Conservation (phyloP, 2,797 vertebrate species). For the Rhodeus uyekii region DNA sequence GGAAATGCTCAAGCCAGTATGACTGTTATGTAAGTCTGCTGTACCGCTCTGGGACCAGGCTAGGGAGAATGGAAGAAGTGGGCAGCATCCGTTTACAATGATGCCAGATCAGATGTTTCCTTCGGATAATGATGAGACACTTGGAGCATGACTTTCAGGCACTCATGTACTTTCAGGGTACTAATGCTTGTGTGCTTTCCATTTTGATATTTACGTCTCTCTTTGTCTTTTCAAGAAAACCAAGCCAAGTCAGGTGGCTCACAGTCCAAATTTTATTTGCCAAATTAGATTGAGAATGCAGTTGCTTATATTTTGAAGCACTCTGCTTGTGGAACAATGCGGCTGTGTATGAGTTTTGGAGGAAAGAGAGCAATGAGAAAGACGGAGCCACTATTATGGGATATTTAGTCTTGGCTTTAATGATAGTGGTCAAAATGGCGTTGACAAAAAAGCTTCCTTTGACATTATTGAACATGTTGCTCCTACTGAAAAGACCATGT, state of each 20-base stretch:
- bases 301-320: slow-evolving; percentile 59
- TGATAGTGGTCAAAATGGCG: slow-evolving; percentile 14
- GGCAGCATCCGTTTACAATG: slow-evolving; percentile 51
- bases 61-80: slow-evolving; percentile 25
- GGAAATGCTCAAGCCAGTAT: slow-evolving; percentile 23
- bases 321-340: slow-evolving; percentile 61
- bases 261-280: slow-evolving; percentile 69
- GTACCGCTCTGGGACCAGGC: slow-evolving; percentile 19
- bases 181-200: background rate
- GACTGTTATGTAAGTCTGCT: slow-evolving; percentile 44
- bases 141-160: slow-evolving; percentile 69
- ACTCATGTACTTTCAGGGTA: slow-evolving; percentile 21
- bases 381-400: slow-evolving; percentile 19
- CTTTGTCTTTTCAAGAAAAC: slow-evolving; percentile 36
- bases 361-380: slow-evolving; percentile 45
- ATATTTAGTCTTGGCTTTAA: slow-evolving; percentile 38
- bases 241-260: slow-evolving; percentile 67
- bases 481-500: background rate
- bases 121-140: slow-evolving; percentile 63
- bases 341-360: slow-evolving; percentile 55
- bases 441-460: slow-evolving; percentile 22
- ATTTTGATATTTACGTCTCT: slow-evolving; percentile 28
- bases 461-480: slow-evolving; percentile 1
- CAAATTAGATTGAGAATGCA: slow-evolving; percentile 68
- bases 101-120: slow-evolving; percentile 75